A percentile compares a stretch with the other conserved stretches of the same genome.
These are phyloP conservation scores for Sebastes hubbsi DNA, from an alignment of 2,797 vertebrate species.

Conservation along the genomic window DNA sequence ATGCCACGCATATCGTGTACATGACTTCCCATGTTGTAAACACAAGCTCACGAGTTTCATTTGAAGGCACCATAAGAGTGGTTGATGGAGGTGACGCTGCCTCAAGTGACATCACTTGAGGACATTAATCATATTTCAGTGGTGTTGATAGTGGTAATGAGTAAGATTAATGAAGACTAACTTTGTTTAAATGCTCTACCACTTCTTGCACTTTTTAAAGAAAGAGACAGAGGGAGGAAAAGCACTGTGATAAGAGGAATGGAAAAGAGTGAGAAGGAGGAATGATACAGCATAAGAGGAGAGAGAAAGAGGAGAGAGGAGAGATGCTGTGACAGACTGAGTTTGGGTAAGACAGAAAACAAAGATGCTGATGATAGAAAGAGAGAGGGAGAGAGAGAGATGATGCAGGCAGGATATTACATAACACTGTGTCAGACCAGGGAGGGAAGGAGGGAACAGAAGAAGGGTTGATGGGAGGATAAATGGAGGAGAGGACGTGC, in stretches of 20 bases:
- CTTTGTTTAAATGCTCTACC: background rate
- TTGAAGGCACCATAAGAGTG: no score
- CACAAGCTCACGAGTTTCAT: no score
- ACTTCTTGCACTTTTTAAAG: background rate
- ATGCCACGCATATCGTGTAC: no score
- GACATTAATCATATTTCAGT: background rate
- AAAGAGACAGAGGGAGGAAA: background rate
- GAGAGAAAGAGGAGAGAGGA: background rate
- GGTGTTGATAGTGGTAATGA: background rate
- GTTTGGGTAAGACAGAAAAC: conserved; percentile 7
- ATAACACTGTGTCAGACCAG: conserved; percentile 48
- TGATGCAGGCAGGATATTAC: conserved; percentile 50
- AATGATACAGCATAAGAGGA: conserved; percentile 1
- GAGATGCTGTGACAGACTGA: conserved; percentile 25
- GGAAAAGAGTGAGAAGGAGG: background rate
- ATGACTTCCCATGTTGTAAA: no score
- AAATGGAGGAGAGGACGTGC: conserved; percentile 6
- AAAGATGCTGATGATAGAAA: conserved; percentile 38
- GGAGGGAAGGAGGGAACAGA: background rate
- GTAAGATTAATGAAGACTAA: background rate
- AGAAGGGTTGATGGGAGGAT: background rate
- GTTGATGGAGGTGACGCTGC: no score
- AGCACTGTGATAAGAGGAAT: background rate
- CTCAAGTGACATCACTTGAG: background rate
- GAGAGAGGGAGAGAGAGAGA: conserved; percentile 15